phyloP scores from a whole-genome alignment of 2,113 vertebrate species.

The Gadus chalcogrammus region DNA sequence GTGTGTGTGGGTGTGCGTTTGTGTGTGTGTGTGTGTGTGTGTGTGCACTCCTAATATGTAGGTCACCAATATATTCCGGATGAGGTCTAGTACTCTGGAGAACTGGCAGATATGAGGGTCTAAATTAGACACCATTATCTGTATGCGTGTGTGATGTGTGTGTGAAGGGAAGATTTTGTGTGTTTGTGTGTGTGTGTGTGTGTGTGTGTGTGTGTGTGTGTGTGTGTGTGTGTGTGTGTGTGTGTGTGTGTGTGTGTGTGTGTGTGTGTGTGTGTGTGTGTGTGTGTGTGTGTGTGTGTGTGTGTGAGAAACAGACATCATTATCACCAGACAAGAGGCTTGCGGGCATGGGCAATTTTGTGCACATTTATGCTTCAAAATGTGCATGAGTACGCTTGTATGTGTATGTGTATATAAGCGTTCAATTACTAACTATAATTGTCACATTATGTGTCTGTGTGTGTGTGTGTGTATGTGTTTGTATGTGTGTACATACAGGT shows the following conservation, averaged over 20 bases:
- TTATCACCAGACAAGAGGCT: slow-evolving; percentile 51
- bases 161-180: not conserved
- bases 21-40: slow-evolving; percentile 10
- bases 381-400: slow-evolving; percentile 32
- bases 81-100: slow-evolving; percentile 68
- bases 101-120: slow-evolving; percentile 64
- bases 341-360: slow-evolving; percentile 36
- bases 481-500: not conserved
- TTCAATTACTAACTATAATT: slow-evolving; percentile 41
- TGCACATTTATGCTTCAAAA: slow-evolving; percentile 32
- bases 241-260: not conserved
- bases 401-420: slow-evolving; percentile 17
- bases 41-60: slow-evolving; percentile 58
- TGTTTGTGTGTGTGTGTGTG: slow-evolving; percentile 15
- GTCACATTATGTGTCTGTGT: slow-evolving; percentile 29
- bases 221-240: slow-evolving; percentile 18
- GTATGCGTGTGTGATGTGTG: slow-evolving; percentile 12
- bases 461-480: not conserved
- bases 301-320: slow-evolving; percentile 18
- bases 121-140: slow-evolving; percentile 71
- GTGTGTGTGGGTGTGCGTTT: not conserved
- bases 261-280: slow-evolving; percentile 8
- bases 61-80: slow-evolving; percentile 69
- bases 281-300: not conserved
- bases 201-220: not conserved